Evolutionary conservation across 2,113 vertebrate genomes (phyloP).

Genomic region (Notechis scutatus): DNA sequence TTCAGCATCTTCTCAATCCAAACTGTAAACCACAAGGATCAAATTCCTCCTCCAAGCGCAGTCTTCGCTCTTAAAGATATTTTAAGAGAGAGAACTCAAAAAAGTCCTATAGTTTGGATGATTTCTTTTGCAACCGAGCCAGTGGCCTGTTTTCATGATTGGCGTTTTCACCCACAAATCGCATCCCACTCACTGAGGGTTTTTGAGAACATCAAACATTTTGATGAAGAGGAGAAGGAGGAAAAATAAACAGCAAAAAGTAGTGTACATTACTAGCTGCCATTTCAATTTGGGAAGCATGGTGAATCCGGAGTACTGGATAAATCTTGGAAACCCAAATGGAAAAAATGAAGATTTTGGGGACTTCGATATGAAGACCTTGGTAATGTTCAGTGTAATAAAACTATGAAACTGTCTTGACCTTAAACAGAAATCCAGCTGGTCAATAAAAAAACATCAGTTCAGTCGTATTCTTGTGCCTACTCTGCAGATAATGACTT

Average conservation of each 20-base stretch:
- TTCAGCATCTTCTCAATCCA: background rate
- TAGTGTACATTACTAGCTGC: background rate
- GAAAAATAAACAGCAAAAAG: background rate
- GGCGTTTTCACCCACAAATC: background rate
- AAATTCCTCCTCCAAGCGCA: background rate
- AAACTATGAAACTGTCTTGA: background rate
- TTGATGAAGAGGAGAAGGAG: background rate
- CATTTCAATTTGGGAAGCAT: background rate
- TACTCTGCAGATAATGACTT: background rate
- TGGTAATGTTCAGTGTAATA: background rate
- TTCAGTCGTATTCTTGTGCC: background rate
- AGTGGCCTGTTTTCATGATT: background rate
- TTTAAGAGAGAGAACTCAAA: background rate
- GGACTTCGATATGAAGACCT: background rate
- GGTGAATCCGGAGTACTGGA: background rate
- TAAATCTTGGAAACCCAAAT: background rate
- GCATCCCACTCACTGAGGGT: background rate
- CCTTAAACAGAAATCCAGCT: background rate
- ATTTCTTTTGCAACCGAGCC: background rate
- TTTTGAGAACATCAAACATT: background rate
- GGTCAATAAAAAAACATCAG: background rate
- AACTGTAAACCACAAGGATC: background rate
- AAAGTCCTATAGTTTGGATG: background rate
- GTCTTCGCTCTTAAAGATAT: background rate
- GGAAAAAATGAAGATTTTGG: background rate